These are phyloP conservation scores for Tragelaphus imberbis DNA, from an alignment of 2,113 vertebrate genomes.

Conservation along the genomic window DNA sequence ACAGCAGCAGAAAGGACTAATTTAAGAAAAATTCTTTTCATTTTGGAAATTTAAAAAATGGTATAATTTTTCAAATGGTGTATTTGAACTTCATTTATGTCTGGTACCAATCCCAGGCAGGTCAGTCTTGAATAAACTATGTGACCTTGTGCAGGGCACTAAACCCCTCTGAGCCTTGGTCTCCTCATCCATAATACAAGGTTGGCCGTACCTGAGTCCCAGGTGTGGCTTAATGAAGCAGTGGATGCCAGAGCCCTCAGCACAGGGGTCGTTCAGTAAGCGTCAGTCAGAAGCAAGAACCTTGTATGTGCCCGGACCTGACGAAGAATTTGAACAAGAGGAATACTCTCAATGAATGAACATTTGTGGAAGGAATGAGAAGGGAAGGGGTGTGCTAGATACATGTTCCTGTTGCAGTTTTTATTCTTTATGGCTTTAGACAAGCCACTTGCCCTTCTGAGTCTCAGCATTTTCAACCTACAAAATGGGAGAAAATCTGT, in stretches of 20 bases:
- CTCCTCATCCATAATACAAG: neutral
- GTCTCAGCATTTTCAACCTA: neutral
- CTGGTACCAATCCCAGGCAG: neutral
- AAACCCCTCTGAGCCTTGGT: neutral
- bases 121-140: neutral
- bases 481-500: slow-evolving; percentile 8
- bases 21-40: neutral
- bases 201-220: neutral
- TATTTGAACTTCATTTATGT: neutral
- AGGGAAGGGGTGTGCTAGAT: neutral
- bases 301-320: neutral
- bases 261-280: neutral
- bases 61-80: neutral
- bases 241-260: neutral
- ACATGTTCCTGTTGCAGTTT: neutral
- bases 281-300: neutral
- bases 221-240: neutral
- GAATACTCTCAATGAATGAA: neutral
- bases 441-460: neutral
- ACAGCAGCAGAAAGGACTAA: neutral
- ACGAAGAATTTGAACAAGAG: neutral
- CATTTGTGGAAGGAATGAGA: neutral
- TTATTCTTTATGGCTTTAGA: slow-evolving; percentile 22
- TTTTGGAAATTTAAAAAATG: neutral
- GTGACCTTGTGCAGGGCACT: neutral